phyloP scores from a whole-genome alignment of 2,113 vertebrate genomes.

The Glaucidium brasilianum region DNA sequence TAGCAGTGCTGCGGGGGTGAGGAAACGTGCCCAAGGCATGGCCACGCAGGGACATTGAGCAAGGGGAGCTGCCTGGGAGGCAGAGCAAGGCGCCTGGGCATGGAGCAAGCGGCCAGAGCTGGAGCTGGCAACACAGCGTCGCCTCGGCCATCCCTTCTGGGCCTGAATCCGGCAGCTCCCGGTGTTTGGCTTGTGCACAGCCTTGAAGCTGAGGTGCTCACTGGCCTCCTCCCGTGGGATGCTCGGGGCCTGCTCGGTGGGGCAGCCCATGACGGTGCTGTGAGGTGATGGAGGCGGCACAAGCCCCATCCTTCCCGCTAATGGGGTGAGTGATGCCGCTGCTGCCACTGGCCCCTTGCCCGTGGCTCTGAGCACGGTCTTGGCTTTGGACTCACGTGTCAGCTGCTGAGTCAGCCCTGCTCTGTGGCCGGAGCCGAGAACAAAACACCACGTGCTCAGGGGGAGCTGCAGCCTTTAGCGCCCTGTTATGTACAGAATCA shows the following conservation, averaged over 20 bases:
- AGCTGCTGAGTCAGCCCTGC: not conserved
- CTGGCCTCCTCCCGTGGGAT: rapidly evolving
- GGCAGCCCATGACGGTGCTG: not conserved
- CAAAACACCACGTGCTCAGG: not conserved
- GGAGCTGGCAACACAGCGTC: rapidly evolving
- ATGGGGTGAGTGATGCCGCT: rapidly evolving
- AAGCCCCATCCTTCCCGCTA: not conserved
- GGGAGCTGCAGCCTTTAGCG: not conserved
- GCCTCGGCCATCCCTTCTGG: rapidly evolving
- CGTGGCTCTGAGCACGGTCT: not conserved
- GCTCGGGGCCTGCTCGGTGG: rapidly evolving
- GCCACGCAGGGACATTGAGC: not conserved
- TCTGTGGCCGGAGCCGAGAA: not conserved
- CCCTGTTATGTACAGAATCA: not conserved
- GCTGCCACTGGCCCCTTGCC: not conserved
- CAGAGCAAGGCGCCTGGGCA: not conserved
- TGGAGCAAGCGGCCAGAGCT: not conserved
- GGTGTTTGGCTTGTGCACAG: rapidly evolving
- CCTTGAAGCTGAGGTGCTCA: not conserved
- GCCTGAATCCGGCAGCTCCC: not conserved
- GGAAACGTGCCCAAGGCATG: not conserved
- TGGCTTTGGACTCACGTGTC: not conserved
- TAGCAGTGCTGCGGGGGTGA: not conserved
- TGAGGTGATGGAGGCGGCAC: not conserved
- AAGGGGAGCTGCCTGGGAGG: not conserved